Evolutionary conservation across 2,797 vertebrate species (phyloP), one percentile per base, ranked within the genome.

Genomic region (Capromys pilorides): DNA sequence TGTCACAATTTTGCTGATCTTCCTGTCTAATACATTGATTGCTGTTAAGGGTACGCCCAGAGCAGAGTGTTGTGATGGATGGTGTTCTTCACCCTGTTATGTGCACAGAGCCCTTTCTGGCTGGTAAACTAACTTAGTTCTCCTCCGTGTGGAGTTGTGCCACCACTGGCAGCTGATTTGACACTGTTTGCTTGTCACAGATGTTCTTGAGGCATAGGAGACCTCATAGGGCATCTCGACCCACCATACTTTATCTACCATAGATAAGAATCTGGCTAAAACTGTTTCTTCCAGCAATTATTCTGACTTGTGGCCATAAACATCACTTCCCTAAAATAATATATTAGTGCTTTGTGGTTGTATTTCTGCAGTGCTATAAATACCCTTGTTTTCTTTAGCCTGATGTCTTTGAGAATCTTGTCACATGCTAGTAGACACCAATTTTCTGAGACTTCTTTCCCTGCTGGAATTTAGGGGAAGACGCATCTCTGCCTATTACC

Each of bases 401-500:
- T 93, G 51, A 33, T 92, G 75, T 90, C 24, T 84, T 86, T 92
- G 59, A 94, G 75, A 51, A 45, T 83, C 54, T 96, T 69, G 12
- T 90, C 39, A 86, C 83, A 1, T 59, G 73, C 71, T 90, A 13
- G 39, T 88, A 75, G 82, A 77, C 78, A 66, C 0, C 59, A 33
- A 28, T 90, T 96, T 93, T 94, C 89, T 96, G 93, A 95, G 84
- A 83, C 31, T 26, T 86, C 59, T 94, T 95, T 95, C 96, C 14
- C 89, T 96, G 0, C 95, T 96, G 51, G 57, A 82, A 67, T 93
- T 80, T 98, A 99, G 99, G 99, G 87, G 99, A 99, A 98, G 99
- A 99, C 49, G 99, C 99, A 4, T 99, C 99, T 64, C 98, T 99
- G 96, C 99, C 99, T 14, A 99, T 99, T 96, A 99, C 99, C 1